Evolutionary conservation across 2,888 invertebrate species (phyloP).

Genomic region (Caenorhabditis auriculariae): DNA sequence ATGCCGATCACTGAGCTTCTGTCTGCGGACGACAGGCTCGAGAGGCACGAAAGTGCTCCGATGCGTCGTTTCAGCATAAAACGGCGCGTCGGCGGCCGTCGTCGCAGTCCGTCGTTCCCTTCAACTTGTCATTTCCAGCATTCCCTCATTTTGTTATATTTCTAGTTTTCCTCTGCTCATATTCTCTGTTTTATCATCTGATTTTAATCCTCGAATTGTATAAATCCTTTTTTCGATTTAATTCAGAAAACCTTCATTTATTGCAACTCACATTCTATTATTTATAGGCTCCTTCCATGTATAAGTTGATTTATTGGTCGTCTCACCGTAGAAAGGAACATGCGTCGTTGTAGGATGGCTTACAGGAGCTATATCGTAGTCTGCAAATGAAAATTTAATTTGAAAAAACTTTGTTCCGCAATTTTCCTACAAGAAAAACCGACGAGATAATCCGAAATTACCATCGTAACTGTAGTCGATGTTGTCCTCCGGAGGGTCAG

Average conservation of each 20-base stretch:
- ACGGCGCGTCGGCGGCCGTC: constrained; percentile 12
- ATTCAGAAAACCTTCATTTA: no score
- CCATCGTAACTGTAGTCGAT: no score
- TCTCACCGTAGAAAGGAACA: constrained; percentile 26
- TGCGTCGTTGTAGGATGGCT: no score
- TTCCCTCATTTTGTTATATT: not conserved
- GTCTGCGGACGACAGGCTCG: constrained; percentile 1
- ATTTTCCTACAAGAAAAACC: no score
- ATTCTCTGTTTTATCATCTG: not conserved
- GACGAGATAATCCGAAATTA: no score
- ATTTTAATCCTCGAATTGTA: not conserved
- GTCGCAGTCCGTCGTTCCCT: not conserved
- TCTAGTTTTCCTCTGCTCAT: not conserved
- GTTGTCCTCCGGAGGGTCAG: no score
- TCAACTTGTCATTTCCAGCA: not conserved
- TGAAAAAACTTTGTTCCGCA: no score
- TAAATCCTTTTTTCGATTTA: not conserved
- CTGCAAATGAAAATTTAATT: no score
- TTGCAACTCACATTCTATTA: constrained; percentile 6
- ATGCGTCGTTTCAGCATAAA: constrained; percentile 29
- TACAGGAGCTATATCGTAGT: no score
- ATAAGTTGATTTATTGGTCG: constrained; percentile 17
- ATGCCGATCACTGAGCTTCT: no score
- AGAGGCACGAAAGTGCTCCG: constrained; percentile 22
- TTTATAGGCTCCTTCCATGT: constrained; percentile 26